Percentiles rank a stretch among this genome's conserved stretches.
Evolutionary conservation across 2,113 vertebrate genomes (phyloP).

Genomic region (Micronycteris hirsuta): DNA sequence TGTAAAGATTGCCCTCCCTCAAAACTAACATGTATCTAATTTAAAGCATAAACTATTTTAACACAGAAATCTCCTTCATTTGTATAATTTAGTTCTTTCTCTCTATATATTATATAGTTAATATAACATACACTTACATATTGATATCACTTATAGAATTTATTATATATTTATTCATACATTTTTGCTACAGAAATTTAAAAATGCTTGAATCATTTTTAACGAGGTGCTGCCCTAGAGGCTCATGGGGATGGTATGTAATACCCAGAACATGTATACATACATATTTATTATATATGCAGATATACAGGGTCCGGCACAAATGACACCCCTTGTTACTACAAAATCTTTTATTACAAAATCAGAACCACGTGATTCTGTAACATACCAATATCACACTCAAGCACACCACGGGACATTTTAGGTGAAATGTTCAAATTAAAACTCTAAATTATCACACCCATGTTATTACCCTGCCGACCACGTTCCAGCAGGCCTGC

Average conservation of each 20-base stretch:
- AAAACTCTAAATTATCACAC: too few relatives aligned
- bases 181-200: background rate
- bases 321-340: too few relatives aligned
- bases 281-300: background rate
- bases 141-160: background rate
- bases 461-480: too few relatives aligned
- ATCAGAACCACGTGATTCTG: too few relatives aligned
- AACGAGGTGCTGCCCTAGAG: background rate
- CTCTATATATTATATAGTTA: too few relatives aligned
- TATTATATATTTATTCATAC: background rate
- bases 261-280: background rate
- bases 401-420: too few relatives aligned
- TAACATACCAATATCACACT: too few relatives aligned
- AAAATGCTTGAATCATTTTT: background rate
- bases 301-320: background rate
- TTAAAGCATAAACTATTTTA: conserved; percentile 25
- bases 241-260: background rate
- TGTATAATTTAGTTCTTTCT: background rate
- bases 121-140: background rate
- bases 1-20: background rate
- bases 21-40: conserved; percentile 9
- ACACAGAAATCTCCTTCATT: background rate
- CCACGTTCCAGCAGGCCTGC: too few relatives aligned
- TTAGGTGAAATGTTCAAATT: too few relatives aligned
- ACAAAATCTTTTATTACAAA: too few relatives aligned